A percentile compares a stretch with the other conserved stretches of the same genome.
Conservation (phyloP, 2,113 vertebrate species). For the Laticauda colubrina region DNA sequence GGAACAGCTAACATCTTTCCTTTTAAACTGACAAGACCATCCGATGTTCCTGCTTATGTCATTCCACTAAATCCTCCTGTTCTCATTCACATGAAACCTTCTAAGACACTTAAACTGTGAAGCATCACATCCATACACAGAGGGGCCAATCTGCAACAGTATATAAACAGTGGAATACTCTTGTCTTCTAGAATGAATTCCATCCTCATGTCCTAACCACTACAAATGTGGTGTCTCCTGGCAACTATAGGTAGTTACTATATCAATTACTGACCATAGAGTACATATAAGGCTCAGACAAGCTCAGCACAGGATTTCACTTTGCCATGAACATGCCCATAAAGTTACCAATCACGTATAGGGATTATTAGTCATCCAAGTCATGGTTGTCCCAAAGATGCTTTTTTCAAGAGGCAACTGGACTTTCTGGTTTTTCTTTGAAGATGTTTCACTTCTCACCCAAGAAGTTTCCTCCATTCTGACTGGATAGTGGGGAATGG, state of each 20-base stretch:
- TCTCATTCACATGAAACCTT: not conserved
- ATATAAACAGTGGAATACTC: not conserved
- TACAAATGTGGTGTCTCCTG: not conserved
- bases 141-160: not conserved
- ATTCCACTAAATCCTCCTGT: not conserved
- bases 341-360: not conserved
- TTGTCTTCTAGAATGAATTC: not conserved
- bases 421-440: too few relatives aligned
- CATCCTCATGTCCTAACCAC: not conserved
- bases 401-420: too few relatives aligned
- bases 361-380: too few relatives aligned
- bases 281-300: not conserved
- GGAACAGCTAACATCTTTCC: not conserved
- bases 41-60: not conserved
- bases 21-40: not conserved
- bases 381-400: too few relatives aligned
- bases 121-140: not conserved
- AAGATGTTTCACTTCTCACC: too few relatives aligned
- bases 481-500: too few relatives aligned
- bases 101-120: not conserved
- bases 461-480: too few relatives aligned
- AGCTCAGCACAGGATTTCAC: not conserved
- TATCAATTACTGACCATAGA: not conserved
- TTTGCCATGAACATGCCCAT: not conserved
- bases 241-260: not conserved